Conservation (phyloP, 2,888 invertebrate species). For the Nomada fabriciana region DNA sequence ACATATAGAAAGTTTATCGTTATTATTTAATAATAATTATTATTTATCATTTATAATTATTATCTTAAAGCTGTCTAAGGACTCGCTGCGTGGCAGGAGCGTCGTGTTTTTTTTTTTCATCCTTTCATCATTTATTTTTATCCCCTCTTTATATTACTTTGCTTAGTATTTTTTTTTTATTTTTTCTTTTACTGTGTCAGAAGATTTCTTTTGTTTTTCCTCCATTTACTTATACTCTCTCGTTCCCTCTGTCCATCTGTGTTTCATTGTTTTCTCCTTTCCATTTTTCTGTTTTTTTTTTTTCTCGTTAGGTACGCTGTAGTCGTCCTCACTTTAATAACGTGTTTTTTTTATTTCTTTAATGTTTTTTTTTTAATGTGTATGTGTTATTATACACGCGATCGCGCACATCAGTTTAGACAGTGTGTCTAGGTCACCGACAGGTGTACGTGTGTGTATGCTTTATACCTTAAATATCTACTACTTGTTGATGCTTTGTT, state of each 20-base stretch:
- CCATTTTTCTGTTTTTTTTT: constrained; percentile 45
- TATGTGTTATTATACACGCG: constrained; percentile 55
- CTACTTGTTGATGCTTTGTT: constrained; percentile 82
- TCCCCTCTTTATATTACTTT: constrained; percentile 74
- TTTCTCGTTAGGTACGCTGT: constrained; percentile 77
- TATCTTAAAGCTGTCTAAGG: constrained; percentile 84
- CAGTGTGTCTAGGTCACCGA: constrained; percentile 54
- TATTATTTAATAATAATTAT: constrained; percentile 83
- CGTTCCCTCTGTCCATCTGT: constrained; percentile 49
- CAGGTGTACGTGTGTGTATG: constrained; percentile 55
- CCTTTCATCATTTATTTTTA: constrained; percentile 53
- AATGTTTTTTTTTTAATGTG: constrained; percentile 18
- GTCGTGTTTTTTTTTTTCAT: constrained; percentile 70
- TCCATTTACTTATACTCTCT: constrained; percentile 46
- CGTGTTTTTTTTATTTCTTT: constrained; percentile 48
- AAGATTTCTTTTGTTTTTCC: constrained; percentile 57
- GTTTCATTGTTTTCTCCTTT: constrained; percentile 49
- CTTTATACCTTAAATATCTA: constrained; percentile 79
- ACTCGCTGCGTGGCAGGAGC: constrained; percentile 83
- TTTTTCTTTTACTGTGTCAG: constrained; percentile 43
- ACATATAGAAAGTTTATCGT: constrained; percentile 84
- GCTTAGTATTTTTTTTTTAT: constrained; percentile 54
- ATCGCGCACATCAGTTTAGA: constrained; percentile 59
- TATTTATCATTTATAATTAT: constrained; percentile 82
- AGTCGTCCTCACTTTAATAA: constrained; percentile 75